A percentile compares a stretch with the other conserved stretches of the same genome.
Evolutionary conservation across 2,113 vertebrate species (phyloP).

Genomic region (Microtus pennsylvanicus): DNA sequence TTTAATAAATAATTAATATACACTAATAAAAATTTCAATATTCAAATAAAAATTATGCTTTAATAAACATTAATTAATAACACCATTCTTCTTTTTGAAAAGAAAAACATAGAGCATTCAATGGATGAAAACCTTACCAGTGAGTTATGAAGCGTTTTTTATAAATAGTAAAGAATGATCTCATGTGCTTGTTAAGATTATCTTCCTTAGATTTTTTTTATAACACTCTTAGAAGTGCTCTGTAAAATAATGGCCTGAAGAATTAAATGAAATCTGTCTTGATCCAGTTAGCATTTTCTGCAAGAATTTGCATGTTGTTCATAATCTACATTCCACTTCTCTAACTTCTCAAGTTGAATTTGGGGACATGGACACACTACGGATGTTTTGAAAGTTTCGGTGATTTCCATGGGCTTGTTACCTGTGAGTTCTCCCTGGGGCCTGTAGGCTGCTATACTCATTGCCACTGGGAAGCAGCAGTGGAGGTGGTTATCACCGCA

Average conservation of each 20-base stretch:
- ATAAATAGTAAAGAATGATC: not conserved
- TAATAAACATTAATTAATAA: not conserved
- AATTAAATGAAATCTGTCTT: not conserved
- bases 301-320: not conserved
- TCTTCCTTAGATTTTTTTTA: not conserved
- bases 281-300: not conserved
- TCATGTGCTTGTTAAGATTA: not conserved
- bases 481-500: not conserved
- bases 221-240: not conserved
- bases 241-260: not conserved
- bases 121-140: not conserved
- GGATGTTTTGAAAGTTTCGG: not conserved
- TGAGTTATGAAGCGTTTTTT: not conserved
- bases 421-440: not conserved
- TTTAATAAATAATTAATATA: not conserved
- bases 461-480: not conserved
- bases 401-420: not conserved
- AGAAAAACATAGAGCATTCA: not conserved
- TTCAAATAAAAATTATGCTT: not conserved
- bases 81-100: not conserved
- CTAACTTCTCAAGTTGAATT: not conserved
- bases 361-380: not conserved
- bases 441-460: rapidly evolving
- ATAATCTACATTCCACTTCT: not conserved
- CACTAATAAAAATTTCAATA: not conserved